Evolutionary conservation across 2,888 invertebrate genomes (phyloP), one percentile per base, ranked within the genome.

Genomic region (Lasioglossum villosulum): DNA sequence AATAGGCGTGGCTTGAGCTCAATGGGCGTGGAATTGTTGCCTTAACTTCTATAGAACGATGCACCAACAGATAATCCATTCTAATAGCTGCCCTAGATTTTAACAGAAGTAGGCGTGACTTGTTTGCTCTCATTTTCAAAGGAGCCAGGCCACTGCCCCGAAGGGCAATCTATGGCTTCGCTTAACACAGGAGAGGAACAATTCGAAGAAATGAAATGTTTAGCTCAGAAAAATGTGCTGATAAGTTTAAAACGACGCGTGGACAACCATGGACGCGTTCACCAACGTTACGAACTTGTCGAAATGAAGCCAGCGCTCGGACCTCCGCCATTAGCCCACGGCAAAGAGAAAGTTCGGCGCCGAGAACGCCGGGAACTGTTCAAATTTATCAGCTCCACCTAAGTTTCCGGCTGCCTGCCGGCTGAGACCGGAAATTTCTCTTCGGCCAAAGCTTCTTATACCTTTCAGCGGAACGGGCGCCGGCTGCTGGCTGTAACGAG

Each of bases 381-480:
- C 63, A 75, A 83, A 83, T 83, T 83, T 83, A 83, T 83, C 82
- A 73, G 76, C 70, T 23, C 75, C 73, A 56, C 66, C 83, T 56
- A 83, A 83, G 82, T 83, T 83, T 73, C 82, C 75, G 82, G 80
- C 80, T 71, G 80, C 39, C 68, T 37, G 68, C 66, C 30, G 48
- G 48, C 81, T 39, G 56, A 68, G 45, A 81, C 81, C 83, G 83
- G 83, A 83, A 83, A 83, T 83, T 83, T 83, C 82, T 77, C 83
- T 73, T 82, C 76, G 83, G 19, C 82, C 56, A 73, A 83, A 83
- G 82, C 82, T 83, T 82, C 83, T 83, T 83, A 83, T 56, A 81
- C 52, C 82, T 83, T 83, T 83, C 83, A 75, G 73, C 83, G 75
- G 63, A 75, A 39, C 75, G 71, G 27, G 75, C 59, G 45, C 82